phyloP scores from a whole-genome alignment of 2,797 vertebrate genomes.

The Bucorvus abyssinicus region DNA sequence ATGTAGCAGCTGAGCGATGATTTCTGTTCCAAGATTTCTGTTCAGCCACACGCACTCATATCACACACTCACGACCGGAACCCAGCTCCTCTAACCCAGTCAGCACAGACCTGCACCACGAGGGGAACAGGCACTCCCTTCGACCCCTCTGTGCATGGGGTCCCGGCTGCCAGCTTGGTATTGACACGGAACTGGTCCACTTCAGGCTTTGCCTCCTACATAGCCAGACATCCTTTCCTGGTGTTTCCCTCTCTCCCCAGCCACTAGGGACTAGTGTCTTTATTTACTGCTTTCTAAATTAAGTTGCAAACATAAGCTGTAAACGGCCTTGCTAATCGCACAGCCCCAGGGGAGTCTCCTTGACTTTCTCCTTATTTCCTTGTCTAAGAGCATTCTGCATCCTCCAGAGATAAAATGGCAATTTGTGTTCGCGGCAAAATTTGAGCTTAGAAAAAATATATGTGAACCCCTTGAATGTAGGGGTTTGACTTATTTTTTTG shows the following conservation, averaged over 20 bases:
- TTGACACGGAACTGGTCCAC: too few relatives aligned
- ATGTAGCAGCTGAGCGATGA: not conserved
- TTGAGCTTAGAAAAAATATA: not conserved
- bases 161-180: not conserved
- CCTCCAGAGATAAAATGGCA: not conserved
- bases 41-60: not conserved
- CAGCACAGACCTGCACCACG: accelerated
- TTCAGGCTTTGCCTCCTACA: not conserved
- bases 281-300: conserved; percentile 9
- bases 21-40: not conserved
- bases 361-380: not conserved
- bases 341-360: not conserved
- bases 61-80: not conserved
- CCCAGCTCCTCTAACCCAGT: not conserved
- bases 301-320: not conserved
- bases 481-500: not conserved
- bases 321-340: not conserved
- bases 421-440: not conserved
- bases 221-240: not conserved
- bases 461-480: not conserved
- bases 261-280: not conserved
- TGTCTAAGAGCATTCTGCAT: not conserved
- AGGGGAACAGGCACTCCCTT: not conserved
- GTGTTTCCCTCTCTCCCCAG: not conserved
- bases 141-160: accelerated